Conservation (phyloP, 2,888 invertebrate species). For the Deroplatys truncata region DNA sequence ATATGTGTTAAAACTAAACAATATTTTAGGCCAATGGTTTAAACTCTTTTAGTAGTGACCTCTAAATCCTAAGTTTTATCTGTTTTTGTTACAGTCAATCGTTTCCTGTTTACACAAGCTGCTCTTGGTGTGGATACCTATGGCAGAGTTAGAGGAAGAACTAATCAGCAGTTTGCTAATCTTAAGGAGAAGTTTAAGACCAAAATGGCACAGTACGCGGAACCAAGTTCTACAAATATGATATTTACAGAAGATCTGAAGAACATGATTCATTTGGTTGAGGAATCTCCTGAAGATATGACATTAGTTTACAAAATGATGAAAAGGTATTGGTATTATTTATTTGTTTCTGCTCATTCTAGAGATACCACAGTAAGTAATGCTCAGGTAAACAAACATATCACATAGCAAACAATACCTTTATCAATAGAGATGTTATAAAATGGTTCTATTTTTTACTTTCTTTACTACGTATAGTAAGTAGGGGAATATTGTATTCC, state of each 20-base stretch:
- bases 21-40: no score
- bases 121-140: conserved; percentile 62
- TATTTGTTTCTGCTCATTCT: no score
- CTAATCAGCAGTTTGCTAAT: conserved; percentile 57
- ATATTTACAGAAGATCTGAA: conserved; percentile 83
- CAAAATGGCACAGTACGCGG: conserved; percentile 66
- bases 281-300: conserved; percentile 55
- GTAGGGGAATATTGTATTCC: no score
- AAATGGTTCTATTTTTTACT: no score
- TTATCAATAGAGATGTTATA: no score
- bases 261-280: conserved; percentile 69
- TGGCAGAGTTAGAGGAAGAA: conserved; percentile 49
- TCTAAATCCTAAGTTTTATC: not conserved
- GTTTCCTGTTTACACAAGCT: conserved; percentile 53
- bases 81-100: conserved; percentile 34
- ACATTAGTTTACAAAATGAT: conserved; percentile 64
- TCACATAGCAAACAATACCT: no score
- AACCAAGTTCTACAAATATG: conserved; percentile 54
- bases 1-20: no score
- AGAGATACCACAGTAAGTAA: no score
- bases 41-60: no score
- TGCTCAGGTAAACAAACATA: no score
- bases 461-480: no score
- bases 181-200: conserved; percentile 61
- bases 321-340: conserved; percentile 50